Conservation (phyloP, 1,140 invertebrate species). For the Drosophila asahinai region DNA sequence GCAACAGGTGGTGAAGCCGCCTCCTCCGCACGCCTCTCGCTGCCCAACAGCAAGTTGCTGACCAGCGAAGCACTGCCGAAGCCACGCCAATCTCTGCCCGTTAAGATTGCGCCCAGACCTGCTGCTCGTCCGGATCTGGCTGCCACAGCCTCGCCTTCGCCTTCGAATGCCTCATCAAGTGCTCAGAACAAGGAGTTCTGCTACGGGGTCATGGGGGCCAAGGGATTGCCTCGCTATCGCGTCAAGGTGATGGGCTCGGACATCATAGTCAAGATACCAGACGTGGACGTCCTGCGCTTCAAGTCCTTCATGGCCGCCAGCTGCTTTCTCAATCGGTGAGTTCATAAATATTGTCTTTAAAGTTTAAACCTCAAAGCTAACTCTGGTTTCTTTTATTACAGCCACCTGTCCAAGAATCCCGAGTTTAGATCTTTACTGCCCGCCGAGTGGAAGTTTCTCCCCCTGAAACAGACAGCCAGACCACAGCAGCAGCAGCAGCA, state of each 20-base stretch:
- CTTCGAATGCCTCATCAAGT: background rate
- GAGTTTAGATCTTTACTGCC: constrained; percentile 18
- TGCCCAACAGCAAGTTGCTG: constrained; percentile 4
- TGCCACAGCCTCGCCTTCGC: background rate
- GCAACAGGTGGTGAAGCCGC: background rate
- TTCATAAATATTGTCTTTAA: background rate
- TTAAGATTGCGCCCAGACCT: background rate
- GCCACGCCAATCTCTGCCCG: constrained; percentile 5
- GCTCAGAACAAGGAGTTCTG: background rate
- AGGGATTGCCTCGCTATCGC: constrained; percentile 46
- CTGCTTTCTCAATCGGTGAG: constrained; percentile 57
- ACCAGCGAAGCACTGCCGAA: background rate
- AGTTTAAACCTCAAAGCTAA: background rate
- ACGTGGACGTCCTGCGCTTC: constrained; percentile 41
- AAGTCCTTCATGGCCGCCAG: constrained; percentile 22
- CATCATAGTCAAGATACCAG: constrained; percentile 55
- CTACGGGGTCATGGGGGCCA: constrained; percentile 56
- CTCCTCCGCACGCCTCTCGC: background rate
- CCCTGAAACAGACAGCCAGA: constrained; percentile 6
- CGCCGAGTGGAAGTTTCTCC: constrained; percentile 55
- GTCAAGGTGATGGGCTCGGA: constrained; percentile 42
- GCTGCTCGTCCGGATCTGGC: background rate
- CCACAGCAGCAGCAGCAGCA: constrained; percentile 12
- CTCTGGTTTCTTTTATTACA: constrained; percentile 8
- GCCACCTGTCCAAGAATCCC: constrained; percentile 12